Conservation (phyloP, 2,797 vertebrate species). For the Dermochelys coriacea region DNA sequence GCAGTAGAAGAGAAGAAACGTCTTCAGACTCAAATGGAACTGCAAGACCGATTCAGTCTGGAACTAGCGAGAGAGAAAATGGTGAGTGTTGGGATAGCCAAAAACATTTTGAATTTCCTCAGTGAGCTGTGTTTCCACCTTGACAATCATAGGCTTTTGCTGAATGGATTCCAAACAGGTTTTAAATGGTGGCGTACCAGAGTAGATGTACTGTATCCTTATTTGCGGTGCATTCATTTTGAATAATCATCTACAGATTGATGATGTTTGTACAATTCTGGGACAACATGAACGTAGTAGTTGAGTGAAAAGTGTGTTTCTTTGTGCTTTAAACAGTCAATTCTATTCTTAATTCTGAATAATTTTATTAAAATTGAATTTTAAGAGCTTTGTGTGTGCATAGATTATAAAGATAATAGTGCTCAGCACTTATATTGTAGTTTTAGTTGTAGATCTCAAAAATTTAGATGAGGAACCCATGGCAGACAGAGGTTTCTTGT, state of each 20-base stretch:
- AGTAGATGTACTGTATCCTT: background rate
- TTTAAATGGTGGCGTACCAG: background rate
- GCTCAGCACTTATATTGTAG: background rate
- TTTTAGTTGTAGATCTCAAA: background rate
- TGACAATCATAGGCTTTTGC: background rate
- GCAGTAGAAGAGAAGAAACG: slow-evolving; percentile 91
- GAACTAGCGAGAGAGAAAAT: slow-evolving; percentile 95
- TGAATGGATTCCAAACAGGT: background rate
- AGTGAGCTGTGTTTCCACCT: rapidly evolving
- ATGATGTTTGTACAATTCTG: background rate
- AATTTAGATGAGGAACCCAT: background rate
- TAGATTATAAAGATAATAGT: background rate
- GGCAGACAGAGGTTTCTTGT: background rate
- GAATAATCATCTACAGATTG: background rate
- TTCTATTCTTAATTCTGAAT: background rate
- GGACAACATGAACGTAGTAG: background rate
- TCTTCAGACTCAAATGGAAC: slow-evolving; percentile 91
- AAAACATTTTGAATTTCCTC: rapidly evolving
- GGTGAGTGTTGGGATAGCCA: slow-evolving; percentile 71
- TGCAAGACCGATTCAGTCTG: slow-evolving; percentile 91
- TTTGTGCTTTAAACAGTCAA: background rate
- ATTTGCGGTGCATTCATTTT: background rate
- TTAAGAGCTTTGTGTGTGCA: background rate
- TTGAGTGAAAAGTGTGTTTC: background rate
- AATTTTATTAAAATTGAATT: background rate